Evolutionary conservation across 1,140 invertebrate species (phyloP).

Genomic region (Polypedilum vanderplanki): DNA sequence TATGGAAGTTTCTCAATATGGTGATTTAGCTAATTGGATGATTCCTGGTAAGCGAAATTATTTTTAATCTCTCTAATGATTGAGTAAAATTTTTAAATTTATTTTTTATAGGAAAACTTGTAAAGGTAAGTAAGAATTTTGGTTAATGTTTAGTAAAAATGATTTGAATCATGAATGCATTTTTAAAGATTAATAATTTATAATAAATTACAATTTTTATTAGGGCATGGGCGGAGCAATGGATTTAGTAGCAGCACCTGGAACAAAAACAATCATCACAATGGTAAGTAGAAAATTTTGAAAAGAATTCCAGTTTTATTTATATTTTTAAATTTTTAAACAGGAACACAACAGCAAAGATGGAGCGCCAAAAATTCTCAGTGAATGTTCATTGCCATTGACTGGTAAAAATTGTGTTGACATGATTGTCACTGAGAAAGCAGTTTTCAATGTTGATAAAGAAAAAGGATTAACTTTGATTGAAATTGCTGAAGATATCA

Average conservation of each 20-base stretch:
- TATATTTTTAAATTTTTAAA: background rate
- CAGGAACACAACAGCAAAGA: conserved; percentile 85
- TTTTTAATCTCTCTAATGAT: no score
- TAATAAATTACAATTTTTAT: no score
- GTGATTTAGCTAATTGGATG: conserved; percentile 99
- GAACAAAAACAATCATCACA: conserved; percentile 90
- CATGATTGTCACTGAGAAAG: conserved; percentile 95
- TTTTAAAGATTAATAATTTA: no score
- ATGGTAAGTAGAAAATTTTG: conserved; percentile 52
- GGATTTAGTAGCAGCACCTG: conserved; percentile 89
- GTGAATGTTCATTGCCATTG: conserved; percentile 83
- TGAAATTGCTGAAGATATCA: conserved; percentile 80
- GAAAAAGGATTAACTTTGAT: conserved; percentile 73
- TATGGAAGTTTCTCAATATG: conserved; percentile 94
- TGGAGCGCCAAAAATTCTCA: conserved; percentile 87
- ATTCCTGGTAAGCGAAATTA: conserved; percentile 70
- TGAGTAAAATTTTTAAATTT: no score
- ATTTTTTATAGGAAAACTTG: conserved; percentile 57
- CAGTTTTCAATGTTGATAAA: conserved; percentile 82
- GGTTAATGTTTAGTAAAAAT: no score
- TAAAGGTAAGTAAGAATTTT: conserved; percentile 52
- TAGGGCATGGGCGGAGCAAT: conserved; percentile 97
- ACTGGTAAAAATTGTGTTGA: conserved; percentile 92
- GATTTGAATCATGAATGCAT: no score
- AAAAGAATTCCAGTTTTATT: background rate